Percentiles rank a stretch among this genome's conserved stretches.
Evolutionary conservation across 2,797 vertebrate genomes (phyloP).

Genomic region (Lepidocolaptes lacrymiger): DNA sequence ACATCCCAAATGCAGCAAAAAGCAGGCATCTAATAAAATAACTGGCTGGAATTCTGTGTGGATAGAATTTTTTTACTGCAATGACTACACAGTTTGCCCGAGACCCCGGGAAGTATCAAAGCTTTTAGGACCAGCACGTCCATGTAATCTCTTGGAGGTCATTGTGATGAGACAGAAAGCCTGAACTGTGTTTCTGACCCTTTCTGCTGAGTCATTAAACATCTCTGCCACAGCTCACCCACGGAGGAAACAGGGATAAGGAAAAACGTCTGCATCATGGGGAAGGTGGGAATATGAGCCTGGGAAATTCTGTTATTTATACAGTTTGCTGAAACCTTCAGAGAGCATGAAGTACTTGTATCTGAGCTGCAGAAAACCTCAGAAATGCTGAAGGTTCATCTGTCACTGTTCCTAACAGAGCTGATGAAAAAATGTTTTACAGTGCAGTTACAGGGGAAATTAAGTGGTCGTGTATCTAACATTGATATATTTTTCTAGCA

Average conservation of each 20-base stretch:
- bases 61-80: neutral
- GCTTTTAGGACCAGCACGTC: neutral
- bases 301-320: slow-evolving; percentile 26
- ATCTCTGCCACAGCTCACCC: neutral
- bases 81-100: neutral
- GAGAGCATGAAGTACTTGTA: slow-evolving; percentile 16
- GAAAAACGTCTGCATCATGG: neutral
- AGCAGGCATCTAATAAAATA: neutral
- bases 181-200: neutral
- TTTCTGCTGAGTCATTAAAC: slow-evolving; percentile 50
- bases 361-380: slow-evolving; percentile 14
- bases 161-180: neutral
- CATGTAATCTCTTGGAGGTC: neutral
- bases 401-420: slow-evolving; percentile 25
- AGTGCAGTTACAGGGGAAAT: slow-evolving; percentile 3
- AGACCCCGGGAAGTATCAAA: neutral
- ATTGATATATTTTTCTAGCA: neutral
- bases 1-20: neutral
- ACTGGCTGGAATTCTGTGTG: neutral
- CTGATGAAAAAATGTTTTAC: slow-evolving; percentile 21
- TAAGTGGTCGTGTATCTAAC: neutral
- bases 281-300: slow-evolving; percentile 1
- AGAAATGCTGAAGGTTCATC: slow-evolving; percentile 16
- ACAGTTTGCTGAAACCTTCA: neutral
- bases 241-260: neutral